Evolutionary conservation across 2,113 vertebrate species (phyloP), one percentile per base, ranked within the genome.

Genomic region (Xerus inauris): DNA sequence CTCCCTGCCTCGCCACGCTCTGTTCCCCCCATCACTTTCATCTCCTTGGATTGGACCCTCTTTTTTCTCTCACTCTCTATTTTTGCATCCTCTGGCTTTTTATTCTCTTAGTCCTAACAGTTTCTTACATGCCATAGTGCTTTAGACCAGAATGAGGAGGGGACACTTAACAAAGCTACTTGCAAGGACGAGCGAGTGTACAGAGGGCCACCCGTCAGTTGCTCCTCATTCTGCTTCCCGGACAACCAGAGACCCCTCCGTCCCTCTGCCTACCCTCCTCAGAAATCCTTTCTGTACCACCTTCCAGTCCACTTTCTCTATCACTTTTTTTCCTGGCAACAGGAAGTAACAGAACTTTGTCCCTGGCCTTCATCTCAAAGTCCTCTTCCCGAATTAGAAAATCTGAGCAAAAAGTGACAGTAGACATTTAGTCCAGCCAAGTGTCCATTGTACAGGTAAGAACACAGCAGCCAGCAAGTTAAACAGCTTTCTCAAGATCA

Each of bases 71-170:
- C 40, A 38, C 28, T 67, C 65, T 89, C 42, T 86, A 2, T 49
- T 89, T 92, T 82, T 82, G 45, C 73, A 91, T 91, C 19, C 42
- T 85, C 30, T 62, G 8, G 22, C 38, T 65, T 93, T 91, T 77
- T 16, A 19, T 38, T 51, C 11, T 30, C 67, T 67, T 96, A 87
- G n/a, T 76, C 57, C 90, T 51, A 20, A 82, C 89, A n/a, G 32
- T 22, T 11, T 77, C 38, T 80, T 75, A 26, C 4, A 19, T 49
- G 6, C 49, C 32, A 42, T 10, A 57, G 40, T 11, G 5, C 9
- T n/a, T 73, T n/a, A 93, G 42, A 85, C 67, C 17, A 51, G 59
- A 69, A 11, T 6, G 32, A 35, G 8, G 16, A 20, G 20, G 51
- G 32, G 24, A 72, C 65, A 26, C 19, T 73, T 24, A 32, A 32